These are phyloP conservation scores for Xiphydria camelus DNA, from an alignment of 2,888 invertebrate species.

Conservation along the genomic window DNA sequence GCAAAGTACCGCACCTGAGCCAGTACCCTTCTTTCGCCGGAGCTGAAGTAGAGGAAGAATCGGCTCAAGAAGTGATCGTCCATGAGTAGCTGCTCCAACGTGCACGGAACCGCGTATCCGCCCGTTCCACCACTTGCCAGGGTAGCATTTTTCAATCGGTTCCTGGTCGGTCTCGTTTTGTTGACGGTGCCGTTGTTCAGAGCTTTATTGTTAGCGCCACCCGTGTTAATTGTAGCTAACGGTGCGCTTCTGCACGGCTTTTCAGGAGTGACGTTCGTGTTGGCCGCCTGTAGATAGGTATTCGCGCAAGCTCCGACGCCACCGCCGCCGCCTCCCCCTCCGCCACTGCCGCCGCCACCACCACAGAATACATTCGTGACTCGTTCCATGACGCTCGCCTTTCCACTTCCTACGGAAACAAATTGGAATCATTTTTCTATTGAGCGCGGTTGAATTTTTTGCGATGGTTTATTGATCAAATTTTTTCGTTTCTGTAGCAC, in stretches of 20 bases:
- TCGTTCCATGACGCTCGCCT: constrained; percentile 80
- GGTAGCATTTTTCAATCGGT: constrained; percentile 37
- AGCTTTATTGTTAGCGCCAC: constrained; percentile 44
- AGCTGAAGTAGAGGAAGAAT: constrained; percentile 82
- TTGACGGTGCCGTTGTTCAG: constrained; percentile 37
- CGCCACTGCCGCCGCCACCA: constrained; percentile 63
- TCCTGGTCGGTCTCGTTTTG: constrained; percentile 38
- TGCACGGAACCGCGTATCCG: constrained; percentile 44
- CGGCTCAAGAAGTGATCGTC: constrained; percentile 84
- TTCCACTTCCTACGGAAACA: constrained; percentile 56
- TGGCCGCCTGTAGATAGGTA: constrained; percentile 45
- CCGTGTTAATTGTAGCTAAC: constrained; percentile 36
- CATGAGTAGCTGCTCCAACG: constrained; percentile 76
- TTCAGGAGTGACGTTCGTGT: constrained; percentile 48
- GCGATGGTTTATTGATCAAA: no score
- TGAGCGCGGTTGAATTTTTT: no score
- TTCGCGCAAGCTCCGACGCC: constrained; percentile 42
- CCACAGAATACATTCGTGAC: constrained; percentile 87
- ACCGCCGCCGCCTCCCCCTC: constrained; percentile 69
- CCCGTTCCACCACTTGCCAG: constrained; percentile 43
- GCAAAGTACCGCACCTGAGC: constrained; percentile 71
- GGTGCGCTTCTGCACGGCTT: constrained; percentile 50
- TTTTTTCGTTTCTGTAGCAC: no score
- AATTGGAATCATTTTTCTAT: no score
- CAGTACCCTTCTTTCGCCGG: constrained; percentile 76